Percentiles rank a stretch among this genome's conserved stretches.
These are phyloP conservation scores for Oreochromis grahami DNA, from an alignment of 2,797 vertebrate species.

Conservation along the genomic window DNA sequence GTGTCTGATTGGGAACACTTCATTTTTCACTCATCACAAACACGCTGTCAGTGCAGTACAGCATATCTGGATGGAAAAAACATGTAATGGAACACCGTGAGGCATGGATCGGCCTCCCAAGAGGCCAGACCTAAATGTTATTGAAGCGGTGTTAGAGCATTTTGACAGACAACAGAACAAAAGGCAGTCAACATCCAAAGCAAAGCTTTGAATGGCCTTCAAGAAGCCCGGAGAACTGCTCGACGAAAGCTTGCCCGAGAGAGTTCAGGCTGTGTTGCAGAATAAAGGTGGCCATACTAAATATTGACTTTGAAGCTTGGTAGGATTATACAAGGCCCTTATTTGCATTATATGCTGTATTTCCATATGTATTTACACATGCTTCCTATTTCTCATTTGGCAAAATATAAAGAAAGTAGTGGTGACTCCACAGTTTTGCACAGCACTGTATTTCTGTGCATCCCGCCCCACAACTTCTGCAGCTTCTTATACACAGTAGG, in stretches of 20 bases:
- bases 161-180: not conserved
- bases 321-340: not conserved
- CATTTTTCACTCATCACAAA: not conserved
- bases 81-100: not conserved
- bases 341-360: not conserved
- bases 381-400: not conserved
- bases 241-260: not conserved
- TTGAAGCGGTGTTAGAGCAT: not conserved
- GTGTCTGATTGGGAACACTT: not conserved
- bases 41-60: not conserved
- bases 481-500: fast-evolving
- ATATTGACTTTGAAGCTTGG: fast-evolving
- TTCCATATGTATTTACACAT: fast-evolving
- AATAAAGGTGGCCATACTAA: not conserved
- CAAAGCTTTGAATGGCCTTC: not conserved
- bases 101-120: not conserved
- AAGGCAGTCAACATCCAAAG: not conserved
- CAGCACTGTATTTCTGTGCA: not conserved
- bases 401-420: not conserved
- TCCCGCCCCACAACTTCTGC: fast-evolving
- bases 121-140: not conserved
- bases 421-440: not conserved
- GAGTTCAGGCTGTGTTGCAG: not conserved
- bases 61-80: not conserved
- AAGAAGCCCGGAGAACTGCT: not conserved